These are phyloP conservation scores for Nothura maculosa DNA, from an alignment of 2,797 vertebrate species.

Conservation along the genomic window DNA sequence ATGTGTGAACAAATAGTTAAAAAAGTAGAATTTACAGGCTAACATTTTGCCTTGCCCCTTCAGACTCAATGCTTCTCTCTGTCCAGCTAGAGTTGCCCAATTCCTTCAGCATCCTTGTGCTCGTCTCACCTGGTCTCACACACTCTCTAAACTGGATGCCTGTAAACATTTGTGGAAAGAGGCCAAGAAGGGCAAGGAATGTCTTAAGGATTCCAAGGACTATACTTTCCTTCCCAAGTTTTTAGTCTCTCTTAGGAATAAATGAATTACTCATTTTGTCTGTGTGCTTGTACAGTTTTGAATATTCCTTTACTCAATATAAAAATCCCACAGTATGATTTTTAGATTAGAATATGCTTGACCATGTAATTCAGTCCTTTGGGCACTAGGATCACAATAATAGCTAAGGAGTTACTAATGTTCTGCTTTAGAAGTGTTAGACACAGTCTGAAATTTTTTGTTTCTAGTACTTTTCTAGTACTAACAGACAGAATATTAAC, in stretches of 20 bases:
- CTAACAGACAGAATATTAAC: background rate
- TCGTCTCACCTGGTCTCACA: background rate
- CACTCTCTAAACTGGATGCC: background rate
- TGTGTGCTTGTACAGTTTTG: background rate
- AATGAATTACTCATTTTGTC: background rate
- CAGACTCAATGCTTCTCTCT: background rate
- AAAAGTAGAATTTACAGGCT: slow-evolving; percentile 41
- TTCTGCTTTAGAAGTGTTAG: background rate
- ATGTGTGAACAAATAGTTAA: slow-evolving; percentile 34
- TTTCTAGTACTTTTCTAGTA: background rate
- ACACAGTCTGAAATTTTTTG: background rate
- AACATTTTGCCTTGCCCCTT: slow-evolving; percentile 30
- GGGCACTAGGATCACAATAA: background rate
- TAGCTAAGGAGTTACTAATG: background rate
- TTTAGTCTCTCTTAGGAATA: background rate
- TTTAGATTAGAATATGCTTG: background rate
- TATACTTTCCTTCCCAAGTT: background rate
- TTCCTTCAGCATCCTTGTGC: background rate
- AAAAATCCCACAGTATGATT: background rate
- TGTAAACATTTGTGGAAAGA: accelerated
- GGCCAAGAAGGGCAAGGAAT: background rate
- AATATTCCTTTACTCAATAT: background rate
- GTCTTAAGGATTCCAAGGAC: background rate
- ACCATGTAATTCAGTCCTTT: background rate
- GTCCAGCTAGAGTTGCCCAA: background rate